Base-by-base conservation (phyloP, 1,140 invertebrate genomes). In the Manduca sexta region DNA sequence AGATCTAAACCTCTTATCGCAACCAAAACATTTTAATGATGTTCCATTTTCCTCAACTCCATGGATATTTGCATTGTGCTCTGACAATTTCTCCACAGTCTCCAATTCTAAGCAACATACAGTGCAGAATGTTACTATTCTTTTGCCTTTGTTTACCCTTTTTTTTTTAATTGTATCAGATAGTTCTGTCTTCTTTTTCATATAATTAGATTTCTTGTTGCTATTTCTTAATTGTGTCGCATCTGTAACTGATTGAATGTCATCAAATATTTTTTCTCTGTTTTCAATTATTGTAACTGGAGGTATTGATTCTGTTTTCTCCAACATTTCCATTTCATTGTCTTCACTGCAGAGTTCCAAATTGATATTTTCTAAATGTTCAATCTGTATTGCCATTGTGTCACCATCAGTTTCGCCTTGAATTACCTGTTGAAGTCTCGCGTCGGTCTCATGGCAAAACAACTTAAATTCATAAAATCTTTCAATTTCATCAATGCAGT, bases 11-110 rank as follows among this genome's bases (percentile, higher is more conserved):
- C 43, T 47, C 49, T 78, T 84, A 6, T 75, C 71, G 47, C 80
- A 84, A 3, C 80, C 80, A 30, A 80, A 84, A 56, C 80, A 84
- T 48, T 70, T 80, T 14, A 65, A 84, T 2, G 63, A 3, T 6
- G 61, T 56, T 0, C 56, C 64, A 31, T 53, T 58, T 15, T 53
- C 34, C 48, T 81, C 68, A n/a, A 80, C 70, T 1, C 74, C 77
- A 38, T 84, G 80, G 3, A 26, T 46, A 41, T 69, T 40, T 1
- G 55, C 49, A 42, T 76, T 84, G 46, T 84, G 80, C 1, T 43
- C 14, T 0, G 40, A 48, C n/a, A 75, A 58, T n/a, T 47, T 58
- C 2, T 66, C 58, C 8, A 18, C 4, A 10, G 43, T 64, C 26
- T 58, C 44, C 14, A 72, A 74, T 21, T 81, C 69, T 50, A 66